Conservation (phyloP, 2,113 vertebrate species). For the Sander vitreus region DNA sequence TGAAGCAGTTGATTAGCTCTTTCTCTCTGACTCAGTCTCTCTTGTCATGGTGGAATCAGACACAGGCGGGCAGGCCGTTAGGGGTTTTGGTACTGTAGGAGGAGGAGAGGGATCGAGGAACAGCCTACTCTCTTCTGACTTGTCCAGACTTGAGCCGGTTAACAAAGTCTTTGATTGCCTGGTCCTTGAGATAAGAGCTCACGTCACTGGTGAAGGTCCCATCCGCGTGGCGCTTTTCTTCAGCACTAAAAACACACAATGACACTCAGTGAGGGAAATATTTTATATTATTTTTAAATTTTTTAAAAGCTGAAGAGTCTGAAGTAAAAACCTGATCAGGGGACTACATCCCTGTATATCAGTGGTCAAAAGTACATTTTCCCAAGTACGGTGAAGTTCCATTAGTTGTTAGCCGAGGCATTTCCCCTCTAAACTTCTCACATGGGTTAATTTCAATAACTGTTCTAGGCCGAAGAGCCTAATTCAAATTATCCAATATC, state of each 20-base stretch:
- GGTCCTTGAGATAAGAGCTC: slow-evolving; percentile 92
- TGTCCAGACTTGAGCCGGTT: slow-evolving; percentile 92
- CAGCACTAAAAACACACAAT: slow-evolving; percentile 74
- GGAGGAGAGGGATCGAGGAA: slow-evolving; percentile 13
- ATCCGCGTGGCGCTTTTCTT: slow-evolving; percentile 91
- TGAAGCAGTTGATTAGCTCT: slow-evolving; percentile 56
- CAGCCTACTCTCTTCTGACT: slow-evolving; percentile 94
- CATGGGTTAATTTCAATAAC: too few species aligned
- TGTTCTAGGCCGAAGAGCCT: too few species aligned
- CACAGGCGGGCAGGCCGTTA: slow-evolving; percentile 24
- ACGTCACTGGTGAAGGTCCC: slow-evolving; percentile 96
- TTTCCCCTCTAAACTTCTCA: too few species aligned
- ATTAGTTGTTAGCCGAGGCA: too few species aligned
- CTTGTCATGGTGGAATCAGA: slow-evolving; percentile 54
- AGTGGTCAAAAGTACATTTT: neutral
- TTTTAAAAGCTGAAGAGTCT: neutral
- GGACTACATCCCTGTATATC: neutral
- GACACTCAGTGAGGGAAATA: neutral
- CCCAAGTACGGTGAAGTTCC: neutral
- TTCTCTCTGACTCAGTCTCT: slow-evolving; percentile 50
- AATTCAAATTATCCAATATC: neutral
- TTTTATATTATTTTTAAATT: neutral
- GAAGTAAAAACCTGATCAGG: neutral
- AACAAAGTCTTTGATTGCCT: slow-evolving; percentile 96
- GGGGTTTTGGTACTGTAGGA: slow-evolving; percentile 34